Evolutionary conservation across 2,113 vertebrate species (phyloP), one percentile per base, ranked within the genome.

Genomic region (Stigmatopora nigra): DNA sequence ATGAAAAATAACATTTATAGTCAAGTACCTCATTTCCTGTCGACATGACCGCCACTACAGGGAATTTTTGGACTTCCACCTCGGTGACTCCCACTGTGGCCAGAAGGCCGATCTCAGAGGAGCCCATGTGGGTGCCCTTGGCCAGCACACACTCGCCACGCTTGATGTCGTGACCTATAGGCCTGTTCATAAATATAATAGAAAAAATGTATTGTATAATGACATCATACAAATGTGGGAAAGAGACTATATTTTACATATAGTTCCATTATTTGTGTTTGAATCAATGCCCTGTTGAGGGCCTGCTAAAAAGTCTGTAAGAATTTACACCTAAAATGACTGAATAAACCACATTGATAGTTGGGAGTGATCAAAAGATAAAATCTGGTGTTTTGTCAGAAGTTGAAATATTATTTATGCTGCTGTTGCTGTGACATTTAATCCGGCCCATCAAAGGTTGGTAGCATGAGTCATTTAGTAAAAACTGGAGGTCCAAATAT

Each of bases 1-100:
- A 61, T 8, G 3, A 38, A 53, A 56, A 64, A 16, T 35, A 53
- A 52, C n/a, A 38, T 12, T 58, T 4, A 8, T 16, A 3, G 65
- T 53, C 1, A 6, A 81, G 89, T 88, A 98, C 96, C 94, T 99
- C 96, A 71, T 99, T 99, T 77, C 96, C 96, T 86, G 96, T 98
- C 72, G 96, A 98, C 96, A 99, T 99, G 73, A 99, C 95, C 45
- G 96, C 96, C 83, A 99, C 94, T 79, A 99, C 95, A 12, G 96
- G 96, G 86, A 99, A 99, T 82, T 96, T 99, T 87, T 99, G 96
- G 74, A 99, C 96, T 90, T 99, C 96, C 89, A 99, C 96, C 88
- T 99, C 96, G 0, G 95, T 99, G 87, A 98, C 95, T 75, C 96
- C 96, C 69, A 99, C 95, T 71, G 96, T 99, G 88, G 96, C 96